Evolutionary conservation across 2,113 vertebrate genomes (phyloP), one percentile per base, ranked within the genome.

Genomic region (Tragelaphus strepsiceros): DNA sequence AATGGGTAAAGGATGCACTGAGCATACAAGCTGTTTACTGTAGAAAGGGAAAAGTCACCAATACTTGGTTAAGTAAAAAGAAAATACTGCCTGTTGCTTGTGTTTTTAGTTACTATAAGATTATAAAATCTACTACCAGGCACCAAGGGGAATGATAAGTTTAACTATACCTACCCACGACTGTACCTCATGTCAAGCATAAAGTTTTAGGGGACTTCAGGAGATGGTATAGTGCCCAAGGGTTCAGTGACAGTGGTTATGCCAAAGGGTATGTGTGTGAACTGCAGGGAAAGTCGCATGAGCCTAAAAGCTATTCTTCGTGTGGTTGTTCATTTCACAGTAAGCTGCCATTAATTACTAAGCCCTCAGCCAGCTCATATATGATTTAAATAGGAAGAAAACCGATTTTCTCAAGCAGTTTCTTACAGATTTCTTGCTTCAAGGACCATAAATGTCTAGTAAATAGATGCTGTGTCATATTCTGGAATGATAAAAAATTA

Each of bases 31-130:
- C 83, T 97, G 59, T 64, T 58, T 94, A 91, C 58, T 97, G 74
- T 61, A 95, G 96, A 97, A 39, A 97, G 96, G 89, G 93, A 86
- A 96, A 85, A 22, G 28, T 90, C 67, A 86, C 28, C 87, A 30
- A 96, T 97, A 97, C 94, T 94, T 96, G 95, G 39, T 93, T 93
- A 87, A 83, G 39, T 96, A 84, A 90, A 95, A 96, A 91, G 95
- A 94, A 98, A 87, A 98, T 56, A 10, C 78, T 97, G 17, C 97
- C 96, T 96, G 4, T 88, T 92, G 24, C 93, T 89, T 98, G 77
- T 97, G 96, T 97, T 87, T 96, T 97, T 97, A 90, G 28, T 32
- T 93, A 83, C 5, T 1, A 26, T 94, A 92, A 95, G 97, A 98
- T 90, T 80, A 59, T 35, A 94, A 98, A 97, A 97, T 71, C 43